Percentiles rank a stretch among this genome's conserved stretches.
These are phyloP conservation scores for Cistogaster globosa DNA, from an alignment of 2,888 invertebrate species.

Conservation along the genomic window DNA sequence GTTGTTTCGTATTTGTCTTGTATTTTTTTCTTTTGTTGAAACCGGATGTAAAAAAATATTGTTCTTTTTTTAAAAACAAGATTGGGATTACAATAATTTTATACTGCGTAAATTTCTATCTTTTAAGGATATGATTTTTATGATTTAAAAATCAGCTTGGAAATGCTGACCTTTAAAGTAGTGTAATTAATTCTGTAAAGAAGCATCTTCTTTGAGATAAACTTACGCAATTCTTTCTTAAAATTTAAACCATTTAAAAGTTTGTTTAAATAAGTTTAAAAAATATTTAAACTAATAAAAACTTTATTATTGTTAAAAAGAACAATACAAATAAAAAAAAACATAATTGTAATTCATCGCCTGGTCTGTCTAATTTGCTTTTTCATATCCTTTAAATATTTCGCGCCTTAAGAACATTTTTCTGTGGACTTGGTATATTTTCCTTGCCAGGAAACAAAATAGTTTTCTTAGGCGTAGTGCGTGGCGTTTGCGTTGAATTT, in stretches of 20 bases:
- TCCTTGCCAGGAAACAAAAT: conserved; percentile 82
- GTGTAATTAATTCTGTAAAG: too few species aligned
- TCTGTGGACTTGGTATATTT: conserved; percentile 81
- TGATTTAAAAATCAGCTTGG: too few species aligned
- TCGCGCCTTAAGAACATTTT: conserved; percentile 81
- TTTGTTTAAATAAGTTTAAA: neutral
- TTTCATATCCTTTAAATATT: conserved; percentile 74
- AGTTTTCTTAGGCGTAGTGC: conserved; percentile 81
- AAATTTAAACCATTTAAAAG: too few species aligned
- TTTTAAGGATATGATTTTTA: too few species aligned
- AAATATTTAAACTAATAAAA: neutral
- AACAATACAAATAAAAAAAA: conserved; percentile 35
- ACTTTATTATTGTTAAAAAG: neutral
- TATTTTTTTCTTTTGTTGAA: neutral
- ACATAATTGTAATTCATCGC: neutral
- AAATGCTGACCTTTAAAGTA: too few species aligned
- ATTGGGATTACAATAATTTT: too few species aligned
- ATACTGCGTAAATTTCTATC: too few species aligned
- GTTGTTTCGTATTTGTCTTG: neutral
- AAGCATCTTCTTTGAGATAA: too few species aligned
- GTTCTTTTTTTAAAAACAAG: too few species aligned
- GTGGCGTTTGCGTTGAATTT: conserved; percentile 75
- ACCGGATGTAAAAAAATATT: neutral
- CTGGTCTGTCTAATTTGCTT: neutral
- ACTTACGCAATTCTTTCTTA: too few species aligned